Percentiles rank a stretch among this genome's conserved stretches.
phyloP scores from a whole-genome alignment of 30 jellyfish, hydroid and myxozoan genomes.

The Turritopsis rubra region DNA sequence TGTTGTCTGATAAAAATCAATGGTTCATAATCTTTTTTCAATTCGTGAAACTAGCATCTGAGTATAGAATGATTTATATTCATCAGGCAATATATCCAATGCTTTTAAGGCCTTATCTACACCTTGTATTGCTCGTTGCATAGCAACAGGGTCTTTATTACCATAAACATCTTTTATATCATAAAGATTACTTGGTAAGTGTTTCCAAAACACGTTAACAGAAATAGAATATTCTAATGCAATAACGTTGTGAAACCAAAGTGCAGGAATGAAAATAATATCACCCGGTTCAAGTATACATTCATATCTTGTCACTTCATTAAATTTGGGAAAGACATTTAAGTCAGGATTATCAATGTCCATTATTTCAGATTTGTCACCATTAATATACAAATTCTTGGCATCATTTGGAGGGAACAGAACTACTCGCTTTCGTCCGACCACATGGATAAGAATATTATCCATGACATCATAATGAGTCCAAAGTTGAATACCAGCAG shows the following conservation, averaged over 20 bases:
- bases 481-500: conserved; percentile 83
- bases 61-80: conserved; percentile 64
- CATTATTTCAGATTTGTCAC: conserved; percentile 82
- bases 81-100: conserved; percentile 60
- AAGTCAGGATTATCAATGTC: conserved; percentile 76
- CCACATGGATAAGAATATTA: conserved; percentile 61
- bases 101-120: conserved; percentile 50
- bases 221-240: conserved; percentile 58
- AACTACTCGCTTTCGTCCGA: conserved; percentile 63
- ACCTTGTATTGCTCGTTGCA: conserved; percentile 59
- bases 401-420: conserved; percentile 76
- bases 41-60: conserved; percentile 41
- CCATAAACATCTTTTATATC: conserved; percentile 83
- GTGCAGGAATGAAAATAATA: conserved; percentile 81
- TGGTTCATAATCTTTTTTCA: conserved; percentile 3
- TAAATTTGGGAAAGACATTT: conserved; percentile 50
- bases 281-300: conserved; percentile 74
- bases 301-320: conserved; percentile 38
- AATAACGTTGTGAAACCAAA: conserved; percentile 87
- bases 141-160: conserved; percentile 74
- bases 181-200: conserved; percentile 35
- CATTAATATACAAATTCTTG: conserved; percentile 51
- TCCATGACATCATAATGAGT: conserved; percentile 97
- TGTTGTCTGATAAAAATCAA: neutral
- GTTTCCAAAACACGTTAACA: conserved; percentile 74